These are phyloP conservation scores for Lytechinus pictus DNA, from an alignment of 35 echinoderm and acorn worm genomes.

Conservation along the genomic window DNA sequence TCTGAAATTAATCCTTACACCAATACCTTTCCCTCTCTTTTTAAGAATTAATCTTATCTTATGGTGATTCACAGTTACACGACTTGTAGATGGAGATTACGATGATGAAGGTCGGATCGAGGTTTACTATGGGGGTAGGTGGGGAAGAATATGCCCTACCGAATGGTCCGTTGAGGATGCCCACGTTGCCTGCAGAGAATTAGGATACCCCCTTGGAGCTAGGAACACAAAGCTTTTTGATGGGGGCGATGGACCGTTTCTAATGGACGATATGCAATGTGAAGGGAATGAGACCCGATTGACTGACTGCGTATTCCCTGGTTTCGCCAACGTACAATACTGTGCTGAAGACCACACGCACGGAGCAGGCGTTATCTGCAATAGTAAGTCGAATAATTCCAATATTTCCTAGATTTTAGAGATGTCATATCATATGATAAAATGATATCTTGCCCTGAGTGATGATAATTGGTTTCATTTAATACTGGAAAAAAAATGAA, in stretches of 20 bases:
- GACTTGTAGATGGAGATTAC: slow-evolving; percentile 46
- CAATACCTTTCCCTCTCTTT: too few species aligned
- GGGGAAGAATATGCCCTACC: slow-evolving; percentile 49
- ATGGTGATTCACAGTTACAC: not conserved
- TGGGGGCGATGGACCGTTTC: slow-evolving; percentile 61
- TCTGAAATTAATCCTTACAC: too few species aligned
- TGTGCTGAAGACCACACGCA: not conserved
- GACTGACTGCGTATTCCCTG: slow-evolving; percentile 50
- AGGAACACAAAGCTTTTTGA: not conserved
- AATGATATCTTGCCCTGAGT: too few species aligned
- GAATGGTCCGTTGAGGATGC: slow-evolving; percentile 25
- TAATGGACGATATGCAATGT: slow-evolving; percentile 80
- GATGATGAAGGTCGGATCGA: slow-evolving; percentile 47
- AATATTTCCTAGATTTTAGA: too few species aligned
- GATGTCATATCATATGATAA: too few species aligned
- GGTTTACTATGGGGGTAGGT: slow-evolving; percentile 12
- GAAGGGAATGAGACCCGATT: slow-evolving; percentile 66
- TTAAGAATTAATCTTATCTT: not conserved
- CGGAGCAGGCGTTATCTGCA: slow-evolving; percentile 1
- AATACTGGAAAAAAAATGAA: too few species aligned
- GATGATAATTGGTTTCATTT: too few species aligned
- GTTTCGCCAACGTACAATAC: slow-evolving; percentile 53
- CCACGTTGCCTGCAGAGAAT: slow-evolving; percentile 41
- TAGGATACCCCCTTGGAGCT: slow-evolving; percentile 7
- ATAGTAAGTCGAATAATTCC: not conserved